Base-by-base conservation (phyloP, 2,797 vertebrate species). In the Sebastes iracundus region DNA sequence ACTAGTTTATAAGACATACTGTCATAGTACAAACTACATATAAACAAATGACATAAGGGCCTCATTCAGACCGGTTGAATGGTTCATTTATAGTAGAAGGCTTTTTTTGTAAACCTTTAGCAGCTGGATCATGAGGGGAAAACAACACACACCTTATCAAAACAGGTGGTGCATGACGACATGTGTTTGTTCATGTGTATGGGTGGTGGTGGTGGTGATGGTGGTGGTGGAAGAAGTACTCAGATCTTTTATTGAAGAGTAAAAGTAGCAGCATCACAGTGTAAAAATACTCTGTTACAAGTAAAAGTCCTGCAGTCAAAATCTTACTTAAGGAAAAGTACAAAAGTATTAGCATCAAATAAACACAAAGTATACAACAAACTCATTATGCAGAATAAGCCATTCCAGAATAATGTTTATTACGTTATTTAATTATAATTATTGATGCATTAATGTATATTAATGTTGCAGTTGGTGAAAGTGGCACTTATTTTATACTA, bases 61-160 rank as follows among this genome's bases (percentile, higher is more conserved):
- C 53, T 64, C 65, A 82, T 86, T 87, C 75, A 87, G 30, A 65
- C 61, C 11, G 6, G 56, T 11, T 87, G 83, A 91, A 86, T 74
- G 76, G 75, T 35, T 70, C 11, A 71, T 70, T 72, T 35, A 38
- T 63, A 46, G 46, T 28, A 18, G 30, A 23, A 9, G 2, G 14
- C 30, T 42, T 67, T 64, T 75, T 22, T 87, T 73, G 30, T 76
- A 38, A 80, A 78, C 53, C 72, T 79, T 69, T 33, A 73, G 63
- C 25, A 46, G 59, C 33, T 27, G 20, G 25, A 75, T 87, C 27
- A 67, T 68, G 60, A 62, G 42, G 61, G 35, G 35, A 72, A 86
- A 72, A 81, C 46, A 75, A 66, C 65, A 13, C n/a, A 7, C 0
- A 1, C 28, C 74, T 84, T 83, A 80, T 91, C 78, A 64, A 63